Conservation (phyloP, 1,140 invertebrate genomes). For the Idris sp. region DNA sequence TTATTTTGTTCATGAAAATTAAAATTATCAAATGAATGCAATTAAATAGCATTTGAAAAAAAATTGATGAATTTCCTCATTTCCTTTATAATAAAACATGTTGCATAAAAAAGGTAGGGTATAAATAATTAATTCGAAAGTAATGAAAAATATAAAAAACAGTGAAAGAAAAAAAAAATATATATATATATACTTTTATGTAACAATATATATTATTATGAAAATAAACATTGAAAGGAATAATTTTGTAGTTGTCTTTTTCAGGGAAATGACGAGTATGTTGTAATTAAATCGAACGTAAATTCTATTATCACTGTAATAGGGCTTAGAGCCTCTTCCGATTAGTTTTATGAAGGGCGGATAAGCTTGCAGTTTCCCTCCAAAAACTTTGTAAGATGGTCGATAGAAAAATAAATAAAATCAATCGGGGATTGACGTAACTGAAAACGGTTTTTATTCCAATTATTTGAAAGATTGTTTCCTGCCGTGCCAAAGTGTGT, state of each 20-base stretch:
- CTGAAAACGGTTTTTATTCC: constrained; percentile 24
- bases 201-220: background rate
- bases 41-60: no score
- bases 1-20: no score
- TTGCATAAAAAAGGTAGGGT: no score
- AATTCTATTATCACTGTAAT: constrained; percentile 52
- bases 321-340: constrained; percentile 44
- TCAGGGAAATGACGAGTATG: constrained; percentile 24
- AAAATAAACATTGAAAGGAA: constrained; percentile 2
- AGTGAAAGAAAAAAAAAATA: no score
- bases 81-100: no score
- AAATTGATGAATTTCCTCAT: no score
- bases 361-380: constrained; percentile 24
- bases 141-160: no score
- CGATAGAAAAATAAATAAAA: constrained; percentile 52
- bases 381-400: constrained; percentile 25
- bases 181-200: no score
- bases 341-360: constrained; percentile 49
- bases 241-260: constrained; percentile 7
- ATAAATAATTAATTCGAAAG: no score
- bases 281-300: constrained; percentile 59
- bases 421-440: constrained; percentile 34
- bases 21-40: no score
- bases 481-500: constrained; percentile 9
- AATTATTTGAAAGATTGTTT: constrained; percentile 36